Evolutionary conservation across 2,888 invertebrate genomes (phyloP).

Genomic region (Myopa tessellatipennis): DNA sequence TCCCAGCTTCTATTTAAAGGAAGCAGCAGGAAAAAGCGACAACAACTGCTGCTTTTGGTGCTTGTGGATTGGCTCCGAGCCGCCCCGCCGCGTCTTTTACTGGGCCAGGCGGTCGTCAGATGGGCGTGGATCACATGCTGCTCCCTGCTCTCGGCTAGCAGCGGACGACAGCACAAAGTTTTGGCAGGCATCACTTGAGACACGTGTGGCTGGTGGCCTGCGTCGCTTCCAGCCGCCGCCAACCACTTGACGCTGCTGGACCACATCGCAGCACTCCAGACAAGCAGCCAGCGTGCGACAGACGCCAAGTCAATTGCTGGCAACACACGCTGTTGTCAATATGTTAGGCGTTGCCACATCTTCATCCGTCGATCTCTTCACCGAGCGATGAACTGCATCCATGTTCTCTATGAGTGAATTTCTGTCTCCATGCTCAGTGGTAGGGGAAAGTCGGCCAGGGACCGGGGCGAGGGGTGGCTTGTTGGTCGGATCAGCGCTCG

Average conservation of each 20-base stretch:
- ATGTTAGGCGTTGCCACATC: slow-evolving; percentile 16
- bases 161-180: slow-evolving; percentile 10
- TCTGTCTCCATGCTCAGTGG: no score
- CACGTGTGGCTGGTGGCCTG: slow-evolving; percentile 26
- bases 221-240: neutral
- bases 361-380: neutral
- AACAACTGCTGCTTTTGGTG: neutral
- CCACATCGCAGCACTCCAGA: slow-evolving; percentile 9
- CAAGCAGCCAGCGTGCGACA: neutral
- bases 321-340: slow-evolving; percentile 24
- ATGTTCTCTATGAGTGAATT: no score
- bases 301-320: slow-evolving; percentile 32
- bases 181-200: slow-evolving; percentile 34
- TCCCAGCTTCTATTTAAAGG: neutral
- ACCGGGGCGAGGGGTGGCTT: neutral
- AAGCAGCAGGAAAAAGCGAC: no score
- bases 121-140: neutral
- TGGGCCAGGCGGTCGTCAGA: neutral
- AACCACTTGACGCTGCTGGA: slow-evolving; percentile 17
- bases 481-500: slow-evolving; percentile 8
- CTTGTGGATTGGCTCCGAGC: neutral
- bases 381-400: no score
- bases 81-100: neutral
- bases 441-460: no score
- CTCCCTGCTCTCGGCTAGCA: neutral